These are phyloP conservation scores for Sisor rabdophorus DNA, from an alignment of 2,113 vertebrate genomes.

Conservation along the genomic window DNA sequence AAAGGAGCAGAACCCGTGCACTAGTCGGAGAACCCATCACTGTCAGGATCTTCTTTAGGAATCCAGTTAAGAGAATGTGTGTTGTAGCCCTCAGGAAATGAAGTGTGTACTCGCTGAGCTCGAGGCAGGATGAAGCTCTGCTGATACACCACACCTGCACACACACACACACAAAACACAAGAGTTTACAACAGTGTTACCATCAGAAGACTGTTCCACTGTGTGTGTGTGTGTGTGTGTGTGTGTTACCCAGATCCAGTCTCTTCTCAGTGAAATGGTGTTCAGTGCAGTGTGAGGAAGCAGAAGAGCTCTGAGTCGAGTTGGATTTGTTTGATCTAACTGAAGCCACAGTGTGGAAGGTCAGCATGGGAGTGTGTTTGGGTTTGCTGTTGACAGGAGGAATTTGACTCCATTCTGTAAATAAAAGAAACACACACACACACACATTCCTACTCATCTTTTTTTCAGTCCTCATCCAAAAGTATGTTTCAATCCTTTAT, in stretches of 20 bases:
- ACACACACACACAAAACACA: conserved; percentile 27
- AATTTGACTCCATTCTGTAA: conserved; percentile 73
- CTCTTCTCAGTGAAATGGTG: conserved; percentile 57
- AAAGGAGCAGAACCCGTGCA: not conserved
- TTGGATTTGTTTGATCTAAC: conserved; percentile 66
- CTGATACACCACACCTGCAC: conserved; percentile 53
- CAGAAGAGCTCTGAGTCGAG: conserved; percentile 72
- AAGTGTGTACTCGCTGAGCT: conserved; percentile 42
- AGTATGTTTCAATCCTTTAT: no score
- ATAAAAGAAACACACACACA: not conserved
- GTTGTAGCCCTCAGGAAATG: conserved; percentile 26
- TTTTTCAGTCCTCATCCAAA: no score
- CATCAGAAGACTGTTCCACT: not conserved
- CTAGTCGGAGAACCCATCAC: not conserved
- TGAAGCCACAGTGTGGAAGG: conserved; percentile 58
- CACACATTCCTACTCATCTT: no score
- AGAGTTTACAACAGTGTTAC: not conserved
- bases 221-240: no score
- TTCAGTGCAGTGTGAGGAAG: conserved; percentile 64
- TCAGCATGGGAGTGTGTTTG: conserved; percentile 52
- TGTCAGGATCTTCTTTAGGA: conserved; percentile 8
- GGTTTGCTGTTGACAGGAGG: conserved; percentile 57
- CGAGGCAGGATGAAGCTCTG: conserved; percentile 55
- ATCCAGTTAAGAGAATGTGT: conserved; percentile 21
- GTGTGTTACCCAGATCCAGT: conserved; percentile 65